Conservation (phyloP, 2,113 vertebrate genomes). For the Amphilophus citrinellus region DNA sequence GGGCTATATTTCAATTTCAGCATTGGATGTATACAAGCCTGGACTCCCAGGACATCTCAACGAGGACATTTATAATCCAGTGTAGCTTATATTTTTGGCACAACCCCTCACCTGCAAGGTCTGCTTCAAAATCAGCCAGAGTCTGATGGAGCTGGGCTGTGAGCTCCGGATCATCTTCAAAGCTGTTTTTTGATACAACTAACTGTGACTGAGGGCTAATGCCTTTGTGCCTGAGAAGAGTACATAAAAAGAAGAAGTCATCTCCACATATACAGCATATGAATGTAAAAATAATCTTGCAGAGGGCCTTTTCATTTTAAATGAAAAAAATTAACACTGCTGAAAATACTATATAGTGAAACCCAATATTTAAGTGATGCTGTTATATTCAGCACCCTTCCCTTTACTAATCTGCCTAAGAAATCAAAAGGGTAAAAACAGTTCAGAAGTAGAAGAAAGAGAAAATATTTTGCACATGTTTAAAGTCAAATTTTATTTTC, state of each 20-base stretch:
- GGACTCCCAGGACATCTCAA: background rate
- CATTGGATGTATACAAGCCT: background rate
- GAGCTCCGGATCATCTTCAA: slow-evolving; percentile 74
- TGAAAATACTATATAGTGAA: background rate
- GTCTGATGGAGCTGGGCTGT: slow-evolving; percentile 78
- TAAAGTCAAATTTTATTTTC: slow-evolving; percentile 48
- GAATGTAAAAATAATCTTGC: background rate
- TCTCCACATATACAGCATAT: background rate
- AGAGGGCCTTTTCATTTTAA: background rate
- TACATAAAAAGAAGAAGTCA: slow-evolving; percentile 21
- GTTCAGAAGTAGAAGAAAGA: slow-evolving; percentile 40
- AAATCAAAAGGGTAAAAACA: slow-evolving; percentile 43
- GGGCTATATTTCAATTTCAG: background rate
- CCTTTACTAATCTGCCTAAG: slow-evolving; percentile 19
- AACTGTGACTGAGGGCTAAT: slow-evolving; percentile 38
- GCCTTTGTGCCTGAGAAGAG: slow-evolving; percentile 45
- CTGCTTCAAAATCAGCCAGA: slow-evolving; percentile 81
- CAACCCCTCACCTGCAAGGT: slow-evolving; percentile 80
- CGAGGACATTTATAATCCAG: background rate
- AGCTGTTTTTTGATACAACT: slow-evolving; percentile 45
- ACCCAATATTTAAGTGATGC: background rate
- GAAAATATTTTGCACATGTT: slow-evolving; percentile 34
- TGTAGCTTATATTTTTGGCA: background rate
- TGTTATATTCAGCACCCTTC: slow-evolving; percentile 25
- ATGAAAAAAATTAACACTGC: background rate